Conservation (phyloP, 2,888 invertebrate species). For the Idaea straminata region DNA sequence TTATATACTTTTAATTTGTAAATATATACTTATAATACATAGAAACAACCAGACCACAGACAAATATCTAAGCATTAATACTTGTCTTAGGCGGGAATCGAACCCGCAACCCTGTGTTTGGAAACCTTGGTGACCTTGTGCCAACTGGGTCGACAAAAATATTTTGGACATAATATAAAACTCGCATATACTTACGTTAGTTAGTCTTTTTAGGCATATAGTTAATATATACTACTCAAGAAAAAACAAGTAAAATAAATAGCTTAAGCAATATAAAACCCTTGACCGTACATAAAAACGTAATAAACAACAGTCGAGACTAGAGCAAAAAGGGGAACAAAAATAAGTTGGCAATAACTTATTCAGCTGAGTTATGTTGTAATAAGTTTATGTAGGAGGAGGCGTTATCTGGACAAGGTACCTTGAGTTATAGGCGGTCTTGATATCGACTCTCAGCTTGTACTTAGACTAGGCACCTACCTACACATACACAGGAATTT, state of each 20-base stretch:
- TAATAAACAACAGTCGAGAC: conserved; percentile 41
- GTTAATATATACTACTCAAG: too few species aligned
- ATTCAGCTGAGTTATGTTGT: conserved; percentile 72
- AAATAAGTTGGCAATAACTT: conserved; percentile 69
- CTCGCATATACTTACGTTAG: too few species aligned
- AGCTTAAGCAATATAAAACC: background rate
- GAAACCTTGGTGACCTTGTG: too few species aligned
- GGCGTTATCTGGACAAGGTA: conserved; percentile 34
- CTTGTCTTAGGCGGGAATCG: too few species aligned
- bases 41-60: too few species aligned
- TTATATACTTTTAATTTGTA: too few species aligned
- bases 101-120: too few species aligned
- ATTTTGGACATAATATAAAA: too few species aligned
- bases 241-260: background rate
- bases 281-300: conserved; percentile 5
- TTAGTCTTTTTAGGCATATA: too few species aligned
- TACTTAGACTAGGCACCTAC: background rate
- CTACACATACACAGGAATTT: background rate
- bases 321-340: conserved; percentile 59
- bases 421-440: conserved; percentile 13
- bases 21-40: too few species aligned
- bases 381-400: conserved; percentile 66
- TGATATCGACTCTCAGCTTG: conserved; percentile 3
- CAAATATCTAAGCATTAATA: too few species aligned
- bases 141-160: too few species aligned